A percentile compares a stretch with the other conserved stretches of the same genome.
These are phyloP conservation scores for Struthio camelus DNA, from an alignment of 2,113 vertebrate species.

Conservation along the genomic window DNA sequence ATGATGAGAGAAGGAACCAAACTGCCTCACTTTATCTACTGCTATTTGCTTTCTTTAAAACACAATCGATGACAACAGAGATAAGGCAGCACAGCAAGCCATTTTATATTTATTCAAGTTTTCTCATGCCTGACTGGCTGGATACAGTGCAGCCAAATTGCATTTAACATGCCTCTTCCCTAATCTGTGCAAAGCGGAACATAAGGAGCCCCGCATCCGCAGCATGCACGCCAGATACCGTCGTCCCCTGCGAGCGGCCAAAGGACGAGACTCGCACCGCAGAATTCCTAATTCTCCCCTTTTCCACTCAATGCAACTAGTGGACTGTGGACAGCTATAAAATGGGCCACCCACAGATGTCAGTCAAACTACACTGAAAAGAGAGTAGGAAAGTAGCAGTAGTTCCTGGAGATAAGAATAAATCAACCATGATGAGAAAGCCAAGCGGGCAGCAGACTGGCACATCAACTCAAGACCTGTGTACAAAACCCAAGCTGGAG, in stretches of 20 bases:
- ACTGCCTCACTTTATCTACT: rapidly evolving
- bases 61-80: conserved; percentile 70
- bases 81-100: conserved; percentile 29
- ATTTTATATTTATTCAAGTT: not conserved
- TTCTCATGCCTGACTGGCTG: not conserved
- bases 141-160: not conserved
- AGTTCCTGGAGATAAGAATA: not conserved
- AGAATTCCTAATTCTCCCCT: not conserved
- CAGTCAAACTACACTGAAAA: not conserved
- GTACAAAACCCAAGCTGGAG: conserved; percentile 28
- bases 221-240: not conserved
- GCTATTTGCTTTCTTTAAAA: rapidly evolving
- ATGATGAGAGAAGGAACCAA: rapidly evolving
- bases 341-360: not conserved
- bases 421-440: not conserved
- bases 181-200: not conserved
- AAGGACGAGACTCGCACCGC: rapidly evolving
- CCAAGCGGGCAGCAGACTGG: not conserved
- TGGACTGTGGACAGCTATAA: not conserved
- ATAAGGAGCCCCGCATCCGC: not conserved
- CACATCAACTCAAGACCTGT: not conserved
- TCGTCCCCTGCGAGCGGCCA: not conserved
- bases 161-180: rapidly evolving
- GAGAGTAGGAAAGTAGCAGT: not conserved
- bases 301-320: not conserved